phyloP scores from a whole-genome alignment of 2,888 invertebrate species.

The Drosophila ezoana region DNA sequence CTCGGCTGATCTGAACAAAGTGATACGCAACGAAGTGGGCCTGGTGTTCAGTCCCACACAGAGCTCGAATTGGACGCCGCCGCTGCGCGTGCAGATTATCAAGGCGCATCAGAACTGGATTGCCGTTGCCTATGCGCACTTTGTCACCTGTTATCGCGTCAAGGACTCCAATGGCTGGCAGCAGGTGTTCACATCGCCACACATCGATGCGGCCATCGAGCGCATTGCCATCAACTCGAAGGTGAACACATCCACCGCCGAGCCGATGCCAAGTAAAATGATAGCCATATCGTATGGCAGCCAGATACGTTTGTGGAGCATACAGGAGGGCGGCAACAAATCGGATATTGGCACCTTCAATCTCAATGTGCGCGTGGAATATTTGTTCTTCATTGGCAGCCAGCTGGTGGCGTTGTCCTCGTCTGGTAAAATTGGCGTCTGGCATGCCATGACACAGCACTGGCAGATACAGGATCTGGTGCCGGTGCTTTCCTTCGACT shows the following conservation, averaged over 20 bases:
- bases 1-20: conserved; percentile 90
- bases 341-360: conserved; percentile 95
- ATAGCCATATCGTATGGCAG: conserved; percentile 92
- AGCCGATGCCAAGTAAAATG: conserved; percentile 89
- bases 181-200: conserved; percentile 96
- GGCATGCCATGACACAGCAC: conserved; percentile 99
- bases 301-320: conserved; percentile 91
- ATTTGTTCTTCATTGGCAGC: conserved; percentile 98
- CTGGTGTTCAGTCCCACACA: conserved; percentile 88
- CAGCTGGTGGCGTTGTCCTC: conserved; percentile 98
- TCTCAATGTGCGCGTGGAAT: conserved; percentile 96
- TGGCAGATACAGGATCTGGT: conserved; percentile 99
- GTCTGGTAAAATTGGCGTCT: conserved; percentile 98
- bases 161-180: conserved; percentile 99
- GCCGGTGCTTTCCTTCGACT: conserved; percentile 97
- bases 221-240: conserved; percentile 95
- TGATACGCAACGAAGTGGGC: conserved; percentile 89
- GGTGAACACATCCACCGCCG: conserved; percentile 85
- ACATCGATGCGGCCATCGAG: conserved; percentile 94
- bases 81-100: conserved; percentile 94
- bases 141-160: conserved; percentile 96
- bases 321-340: conserved; percentile 91
- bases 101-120: conserved; percentile 99
- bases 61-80: conserved; percentile 90
- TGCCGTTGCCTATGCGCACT: conserved; percentile 97